A percentile compares a stretch with the other conserved stretches of the same genome.
These are phyloP conservation scores for Eupeodes latifasciatus DNA, from an alignment of 2,888 invertebrate genomes.

Conservation along the genomic window DNA sequence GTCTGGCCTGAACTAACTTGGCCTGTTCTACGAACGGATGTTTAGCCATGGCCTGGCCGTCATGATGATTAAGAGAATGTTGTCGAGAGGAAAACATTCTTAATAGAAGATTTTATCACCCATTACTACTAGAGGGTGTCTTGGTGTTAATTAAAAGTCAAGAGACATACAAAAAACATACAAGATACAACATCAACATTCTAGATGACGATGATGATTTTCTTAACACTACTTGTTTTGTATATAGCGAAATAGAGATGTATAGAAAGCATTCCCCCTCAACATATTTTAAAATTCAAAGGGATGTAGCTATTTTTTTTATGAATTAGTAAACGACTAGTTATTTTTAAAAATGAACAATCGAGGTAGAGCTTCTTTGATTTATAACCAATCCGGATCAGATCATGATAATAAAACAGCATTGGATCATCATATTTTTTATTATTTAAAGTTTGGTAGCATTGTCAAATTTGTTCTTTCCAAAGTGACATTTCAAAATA, in stretches of 20 bases:
- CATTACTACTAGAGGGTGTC: slow-evolving; percentile 18
- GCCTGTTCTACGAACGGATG: background rate
- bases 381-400: no score
- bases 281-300: no score
- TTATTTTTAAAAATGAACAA: no score
- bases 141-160: slow-evolving; percentile 37
- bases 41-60: background rate
- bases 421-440: no score
- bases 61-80: slow-evolving; percentile 11
- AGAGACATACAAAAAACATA: background rate
- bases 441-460: no score
- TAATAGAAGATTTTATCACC: slow-evolving; percentile 32
- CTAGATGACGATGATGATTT: background rate
- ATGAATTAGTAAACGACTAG: no score
- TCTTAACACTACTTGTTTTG: background rate
- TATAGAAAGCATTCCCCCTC: no score
- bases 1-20: background rate
- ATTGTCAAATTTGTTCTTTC: no score
- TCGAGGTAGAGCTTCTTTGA: no score
- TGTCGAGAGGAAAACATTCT: slow-evolving; percentile 29
- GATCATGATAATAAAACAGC: no score
- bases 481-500: no score
- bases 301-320: no score
- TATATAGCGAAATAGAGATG: background rate
- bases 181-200: background rate